phyloP scores from a whole-genome alignment of 2,888 invertebrate species.

The Tachina fera region DNA sequence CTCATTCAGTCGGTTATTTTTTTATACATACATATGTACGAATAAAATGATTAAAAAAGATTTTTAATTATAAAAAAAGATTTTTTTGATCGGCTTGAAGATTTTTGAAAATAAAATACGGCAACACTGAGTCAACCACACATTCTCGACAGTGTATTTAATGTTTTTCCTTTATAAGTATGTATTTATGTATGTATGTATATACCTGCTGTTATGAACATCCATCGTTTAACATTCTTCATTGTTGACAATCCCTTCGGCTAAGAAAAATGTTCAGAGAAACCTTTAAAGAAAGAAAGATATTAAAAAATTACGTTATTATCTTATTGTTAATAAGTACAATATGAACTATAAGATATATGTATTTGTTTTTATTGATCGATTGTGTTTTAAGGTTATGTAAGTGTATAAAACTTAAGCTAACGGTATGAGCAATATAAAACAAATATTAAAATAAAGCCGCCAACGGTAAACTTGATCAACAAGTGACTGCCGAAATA shows the following conservation, averaged over 20 bases:
- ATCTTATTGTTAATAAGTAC: slow-evolving; percentile 6
- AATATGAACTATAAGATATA: background rate
- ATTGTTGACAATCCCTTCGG: slow-evolving; percentile 76
- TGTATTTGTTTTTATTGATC: slow-evolving; percentile 24
- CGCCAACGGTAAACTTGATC: background rate
- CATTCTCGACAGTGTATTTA: too few species aligned
- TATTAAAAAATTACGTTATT: background rate
- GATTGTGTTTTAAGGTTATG: slow-evolving; percentile 36
- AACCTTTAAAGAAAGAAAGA: slow-evolving; percentile 61
- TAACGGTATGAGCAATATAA: slow-evolving; percentile 31
- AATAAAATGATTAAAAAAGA: too few species aligned
- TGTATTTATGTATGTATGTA: slow-evolving; percentile 63
- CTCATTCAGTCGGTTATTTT: too few species aligned
- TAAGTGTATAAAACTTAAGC: background rate
- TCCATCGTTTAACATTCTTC: slow-evolving; percentile 85
- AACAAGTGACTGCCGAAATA: slow-evolving; percentile 23
- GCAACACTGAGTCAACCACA: too few species aligned
- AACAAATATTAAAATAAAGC: slow-evolving; percentile 8
- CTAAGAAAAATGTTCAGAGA: slow-evolving; percentile 44
- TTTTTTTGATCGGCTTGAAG: too few species aligned
- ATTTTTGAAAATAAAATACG: too few species aligned
- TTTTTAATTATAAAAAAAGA: too few species aligned
- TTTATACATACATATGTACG: too few species aligned
- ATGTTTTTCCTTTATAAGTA: too few species aligned
- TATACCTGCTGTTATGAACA: slow-evolving; percentile 84